A percentile compares a stretch with the other conserved stretches of the same genome.
phyloP scores from a whole-genome alignment of 2,888 invertebrate genomes.

The Noctua janthe region DNA sequence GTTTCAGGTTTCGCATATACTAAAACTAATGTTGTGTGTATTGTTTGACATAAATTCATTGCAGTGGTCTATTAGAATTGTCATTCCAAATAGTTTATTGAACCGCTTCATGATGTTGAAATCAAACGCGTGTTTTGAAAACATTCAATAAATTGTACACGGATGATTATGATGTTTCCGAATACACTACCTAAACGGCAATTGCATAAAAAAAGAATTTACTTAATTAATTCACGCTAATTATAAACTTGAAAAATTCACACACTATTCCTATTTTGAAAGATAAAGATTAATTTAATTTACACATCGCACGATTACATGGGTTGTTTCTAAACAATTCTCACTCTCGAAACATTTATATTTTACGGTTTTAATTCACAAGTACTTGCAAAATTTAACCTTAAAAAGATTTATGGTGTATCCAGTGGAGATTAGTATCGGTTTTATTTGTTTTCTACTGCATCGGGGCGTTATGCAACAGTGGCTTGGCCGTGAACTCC shows the following conservation, averaged over 20 bases:
- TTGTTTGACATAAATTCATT: not conserved
- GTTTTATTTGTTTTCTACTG: slow-evolving; percentile 69
- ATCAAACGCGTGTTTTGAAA: slow-evolving; percentile 31
- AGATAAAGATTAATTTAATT: slow-evolving; percentile 58
- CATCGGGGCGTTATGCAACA: slow-evolving; percentile 66
- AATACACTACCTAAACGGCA: slow-evolving; percentile 12
- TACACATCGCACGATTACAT: slow-evolving; percentile 59
- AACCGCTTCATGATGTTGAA: slow-evolving; percentile 20
- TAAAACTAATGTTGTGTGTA: too few species aligned
- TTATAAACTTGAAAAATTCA: slow-evolving; percentile 59
- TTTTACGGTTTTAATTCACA: slow-evolving; percentile 62
- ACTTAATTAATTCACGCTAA: slow-evolving; percentile 58
- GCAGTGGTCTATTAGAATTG: not conserved
- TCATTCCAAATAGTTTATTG: slow-evolving; percentile 27
- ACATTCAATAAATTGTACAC: not conserved
- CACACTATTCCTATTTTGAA: slow-evolving; percentile 64
- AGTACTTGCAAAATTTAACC: slow-evolving; percentile 68
- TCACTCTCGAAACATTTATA: slow-evolving; percentile 55
- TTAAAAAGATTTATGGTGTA: slow-evolving; percentile 65
- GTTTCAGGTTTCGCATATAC: too few species aligned
- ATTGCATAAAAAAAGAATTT: slow-evolving; percentile 27
- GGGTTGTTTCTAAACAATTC: slow-evolving; percentile 58
- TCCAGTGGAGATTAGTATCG: slow-evolving; percentile 64
- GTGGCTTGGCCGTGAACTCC: slow-evolving; percentile 81
- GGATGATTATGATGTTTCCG: slow-evolving; percentile 22